Evolutionary conservation across 1,140 invertebrate species (phyloP), one percentile per base, ranked within the genome.

Genomic region (Popillia japonica): DNA sequence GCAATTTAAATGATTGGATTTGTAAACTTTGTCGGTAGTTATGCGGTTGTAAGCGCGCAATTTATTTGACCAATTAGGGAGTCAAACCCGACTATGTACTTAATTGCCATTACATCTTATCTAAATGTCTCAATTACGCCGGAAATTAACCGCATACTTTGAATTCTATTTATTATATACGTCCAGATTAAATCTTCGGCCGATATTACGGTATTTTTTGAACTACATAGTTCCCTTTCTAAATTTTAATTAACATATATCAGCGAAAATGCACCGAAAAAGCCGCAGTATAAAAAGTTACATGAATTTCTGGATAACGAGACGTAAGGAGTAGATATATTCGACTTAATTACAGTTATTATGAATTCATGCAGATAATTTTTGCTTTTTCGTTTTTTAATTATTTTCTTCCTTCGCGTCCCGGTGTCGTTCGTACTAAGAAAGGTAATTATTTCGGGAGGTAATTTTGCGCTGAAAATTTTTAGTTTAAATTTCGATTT

Each of bases 291-390:
- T 68, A 68, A 68, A 48, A 68, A 68, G 20, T 22, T 22, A 34
- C 22, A 68, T 68, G 61, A 68, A 68, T 8, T 68, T 68, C 61
- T 68, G 61, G 61, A 68, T 68, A 68, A 68, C 61, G 61, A 68
- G 61, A 34, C 22, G 27, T 22, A 34, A 68, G n/a, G 20, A 23
- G 22, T 68, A 34, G 61, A 68, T 68, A 68, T 68, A 68, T 68
- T 68, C 61, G 61, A 34, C 61, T 68, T 68, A 68, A 68, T 68
- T 68, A 68, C 61, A 34, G 61, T 68, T 68, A 68, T 68, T 68
- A 68, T 68, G 27, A 68, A 68, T 68, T 68, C 61, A 68, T 23
- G 61, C 61, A 22, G 27, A 34, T 34, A 34, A 34, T 34, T 34
- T 34, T 8, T 10, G 9, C 11, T 0, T 68, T 68, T 68, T 68